Evolutionary conservation across 2,888 invertebrate species (phyloP), one percentile per base, ranked within the genome.

Genomic region (Parochlus steinenii): DNA sequence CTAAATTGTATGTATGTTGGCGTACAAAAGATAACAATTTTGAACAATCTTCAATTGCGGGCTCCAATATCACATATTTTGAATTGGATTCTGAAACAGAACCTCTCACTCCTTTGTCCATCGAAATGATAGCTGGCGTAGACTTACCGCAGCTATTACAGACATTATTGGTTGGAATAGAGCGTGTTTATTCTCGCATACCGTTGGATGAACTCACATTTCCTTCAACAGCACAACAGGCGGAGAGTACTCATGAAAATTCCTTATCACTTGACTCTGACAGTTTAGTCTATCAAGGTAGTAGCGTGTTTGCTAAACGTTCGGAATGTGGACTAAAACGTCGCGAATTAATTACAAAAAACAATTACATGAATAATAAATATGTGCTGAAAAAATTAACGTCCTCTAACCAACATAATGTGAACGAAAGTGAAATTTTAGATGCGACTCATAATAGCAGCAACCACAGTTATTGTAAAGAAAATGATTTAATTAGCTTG

Each of bases 161-260:
- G 49, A 71, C 67, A 48, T 59, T 76, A 35, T 59, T 76, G 32
- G 67, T 76, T 34, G 71, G 72, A 39, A 73, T 76, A 34, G 76
- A 76, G 54, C 68, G 71, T 40, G 73, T 71, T 44, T 71, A 76
- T 48, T 71, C 71, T 48, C 62, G 74, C 40, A 67, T 76, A 42
- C 68, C 69, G 41, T 53, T 75, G 44, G 74, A 74, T 54, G 72
- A 73, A 45, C 55, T 74, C 38, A 63, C 67, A 41, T 70, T 72
- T 52, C 72, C 73, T 20, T 44, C 68, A 62, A 52, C 33, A 35
- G 20, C 23, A 22, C 22, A 22, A 31, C 23, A 20, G 23, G 23
- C 8, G 20, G 6, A 12, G 22, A 20, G 22, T 15, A 19, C 11
- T 5, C 30, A 6, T 11, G 6, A 30, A 12, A 19, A 11, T 12